A percentile compares a stretch with the other conserved stretches of the same genome.
phyloP scores from a whole-genome alignment of 2,113 vertebrate genomes.

The Apteryx owenii region DNA sequence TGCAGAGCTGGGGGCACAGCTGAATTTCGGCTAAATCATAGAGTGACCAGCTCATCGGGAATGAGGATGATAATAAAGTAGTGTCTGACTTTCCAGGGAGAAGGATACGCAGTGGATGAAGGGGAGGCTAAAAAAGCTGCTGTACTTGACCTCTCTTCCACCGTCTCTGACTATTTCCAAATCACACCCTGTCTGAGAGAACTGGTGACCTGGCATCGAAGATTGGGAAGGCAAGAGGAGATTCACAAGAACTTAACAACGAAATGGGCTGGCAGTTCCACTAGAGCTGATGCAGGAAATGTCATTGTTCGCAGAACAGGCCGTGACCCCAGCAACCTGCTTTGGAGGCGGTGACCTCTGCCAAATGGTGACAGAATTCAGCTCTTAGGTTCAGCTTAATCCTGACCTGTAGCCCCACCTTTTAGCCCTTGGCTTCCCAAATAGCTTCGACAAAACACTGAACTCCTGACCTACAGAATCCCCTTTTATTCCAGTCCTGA shows the following conservation, averaged over 20 bases:
- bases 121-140: background rate
- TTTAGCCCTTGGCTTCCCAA: conserved; percentile 47
- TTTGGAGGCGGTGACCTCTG: conserved; percentile 61
- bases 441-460: conserved; percentile 61
- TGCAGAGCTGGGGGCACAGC: background rate
- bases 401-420: conserved; percentile 60
- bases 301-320: conserved; percentile 53
- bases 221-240: background rate
- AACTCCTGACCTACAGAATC: conserved; percentile 64
- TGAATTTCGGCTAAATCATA: background rate
- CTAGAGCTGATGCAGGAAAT: conserved; percentile 35
- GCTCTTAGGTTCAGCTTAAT: conserved; percentile 47
- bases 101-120: background rate
- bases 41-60: background rate
- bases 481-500: conserved; percentile 51
- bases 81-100: background rate
- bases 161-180: background rate
- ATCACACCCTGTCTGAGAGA: background rate
- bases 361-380: conserved; percentile 48
- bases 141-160: conserved; percentile 16
- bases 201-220: background rate
- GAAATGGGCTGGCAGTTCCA: conserved; percentile 40
- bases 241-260: conserved; percentile 14
- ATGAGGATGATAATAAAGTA: background rate
- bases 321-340: background rate